phyloP scores from a whole-genome alignment of 2,113 vertebrate genomes.

The Ascaphus truei region DNA sequence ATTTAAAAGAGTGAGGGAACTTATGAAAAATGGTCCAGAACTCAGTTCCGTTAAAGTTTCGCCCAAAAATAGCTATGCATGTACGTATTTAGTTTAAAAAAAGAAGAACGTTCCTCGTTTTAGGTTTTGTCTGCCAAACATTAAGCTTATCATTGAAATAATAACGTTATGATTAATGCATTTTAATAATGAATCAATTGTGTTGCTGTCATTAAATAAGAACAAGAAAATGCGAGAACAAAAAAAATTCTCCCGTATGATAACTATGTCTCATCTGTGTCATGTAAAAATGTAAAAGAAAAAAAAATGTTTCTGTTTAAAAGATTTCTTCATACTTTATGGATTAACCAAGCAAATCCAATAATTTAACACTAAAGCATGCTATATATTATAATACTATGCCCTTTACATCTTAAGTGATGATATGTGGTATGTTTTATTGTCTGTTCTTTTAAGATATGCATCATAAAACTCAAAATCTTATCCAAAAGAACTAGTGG shows the following conservation, averaged over 20 bases:
- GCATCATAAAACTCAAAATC: neutral
- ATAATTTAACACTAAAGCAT: neutral
- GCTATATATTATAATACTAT: neutral
- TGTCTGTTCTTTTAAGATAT: neutral
- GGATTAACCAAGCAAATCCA: neutral
- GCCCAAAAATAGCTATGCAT: too few relatives aligned
- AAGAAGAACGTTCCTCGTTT: neutral
- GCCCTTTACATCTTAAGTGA: neutral
- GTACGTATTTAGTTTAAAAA: too few relatives aligned
- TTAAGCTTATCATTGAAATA: neutral
- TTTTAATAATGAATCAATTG: neutral
- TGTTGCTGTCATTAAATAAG: neutral
- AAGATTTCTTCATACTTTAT: neutral
- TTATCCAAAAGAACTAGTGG: conserved; percentile 3
- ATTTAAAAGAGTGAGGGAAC: too few relatives aligned
- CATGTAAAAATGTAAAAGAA: neutral
- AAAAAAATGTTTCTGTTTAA: neutral
- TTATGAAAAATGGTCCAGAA: too few relatives aligned
- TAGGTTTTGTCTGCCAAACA: neutral
- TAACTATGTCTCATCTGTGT: neutral
- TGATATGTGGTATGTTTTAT: conserved; percentile 4
- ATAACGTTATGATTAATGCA: neutral
- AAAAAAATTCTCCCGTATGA: neutral
- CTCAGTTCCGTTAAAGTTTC: too few relatives aligned
- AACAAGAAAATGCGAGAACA: neutral